These are phyloP conservation scores for Synanthedon myopaeformis DNA, from an alignment of 2,888 invertebrate genomes.

Conservation along the genomic window DNA sequence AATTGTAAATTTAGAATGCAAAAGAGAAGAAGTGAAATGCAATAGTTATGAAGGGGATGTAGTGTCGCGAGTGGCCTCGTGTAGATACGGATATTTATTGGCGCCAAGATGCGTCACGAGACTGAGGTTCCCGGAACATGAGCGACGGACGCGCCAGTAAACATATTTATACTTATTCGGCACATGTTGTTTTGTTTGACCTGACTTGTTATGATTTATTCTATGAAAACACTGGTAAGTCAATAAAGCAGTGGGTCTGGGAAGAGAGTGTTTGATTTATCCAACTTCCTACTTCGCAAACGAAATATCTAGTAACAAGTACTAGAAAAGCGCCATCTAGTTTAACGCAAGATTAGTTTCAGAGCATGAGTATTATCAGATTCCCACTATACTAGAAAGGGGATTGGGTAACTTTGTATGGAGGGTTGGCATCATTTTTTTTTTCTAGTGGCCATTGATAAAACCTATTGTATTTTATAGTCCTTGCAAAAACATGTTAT, in stretches of 20 bases:
- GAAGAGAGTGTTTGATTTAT: slow-evolving; percentile 62
- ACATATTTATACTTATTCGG: slow-evolving; percentile 61
- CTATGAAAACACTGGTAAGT: slow-evolving; percentile 69
- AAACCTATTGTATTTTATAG: no score
- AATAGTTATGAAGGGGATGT: slow-evolving; percentile 25
- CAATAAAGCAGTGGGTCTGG: slow-evolving; percentile 71
- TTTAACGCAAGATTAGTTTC: no score
- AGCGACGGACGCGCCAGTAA: slow-evolving; percentile 49
- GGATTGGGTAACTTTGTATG: no score
- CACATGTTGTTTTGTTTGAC: slow-evolving; percentile 69
- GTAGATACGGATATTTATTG: slow-evolving; percentile 68
- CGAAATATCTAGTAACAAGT: no score
- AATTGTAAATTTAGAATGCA: slow-evolving; percentile 62
- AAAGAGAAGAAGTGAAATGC: slow-evolving; percentile 10
- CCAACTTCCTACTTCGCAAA: slow-evolving; percentile 8
- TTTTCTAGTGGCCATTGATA: no score
- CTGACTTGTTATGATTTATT: slow-evolving; percentile 70
- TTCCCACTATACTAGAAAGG: no score
- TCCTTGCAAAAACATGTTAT: no score
- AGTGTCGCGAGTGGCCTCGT: slow-evolving; percentile 52
- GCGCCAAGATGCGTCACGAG: slow-evolving; percentile 44
- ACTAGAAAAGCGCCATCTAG: no score
- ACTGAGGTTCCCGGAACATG: slow-evolving; percentile 34
- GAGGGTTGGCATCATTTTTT: no score
- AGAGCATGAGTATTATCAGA: no score